Base-by-base conservation (phyloP, 2,797 vertebrate genomes). In the Pangasius mekongensis region DNA sequence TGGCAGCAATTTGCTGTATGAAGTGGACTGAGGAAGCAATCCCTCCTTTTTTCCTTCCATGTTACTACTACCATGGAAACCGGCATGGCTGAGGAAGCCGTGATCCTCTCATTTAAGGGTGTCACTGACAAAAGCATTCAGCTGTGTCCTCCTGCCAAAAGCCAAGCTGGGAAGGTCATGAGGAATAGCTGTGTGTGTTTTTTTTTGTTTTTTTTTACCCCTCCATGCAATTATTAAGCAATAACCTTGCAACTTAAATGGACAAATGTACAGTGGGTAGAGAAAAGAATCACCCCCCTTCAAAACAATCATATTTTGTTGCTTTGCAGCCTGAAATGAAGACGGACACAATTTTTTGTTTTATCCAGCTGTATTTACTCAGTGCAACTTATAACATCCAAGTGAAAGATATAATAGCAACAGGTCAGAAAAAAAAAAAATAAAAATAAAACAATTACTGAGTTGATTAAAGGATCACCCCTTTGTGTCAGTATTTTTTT, bases 41-140 rank as follows among this genome's bases (percentile, higher is more conserved):
- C 85, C 91, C 87, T 83, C 71, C 58, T 74, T 83, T 86, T 60
- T 60, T 27, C 22, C 11, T 71, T 85, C 83, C 83, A 62, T 76
- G 78, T 84, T 69, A 87, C 83, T 84, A 90, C 74, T 89, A 86
- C 91, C 91, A 90, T 92, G 90, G 91, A 89, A 92, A 92, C 90
- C 60, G 86, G 73, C 84, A 90, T 43, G 87, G 88, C 87, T 87
- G 60, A 91, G 87, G 83, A 85, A 90, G 74, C 54, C 86, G 84
- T 90, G 90, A 88, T 90, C 80, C 52, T 89, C 89, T 92, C 86
- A 85, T 89, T 89, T 88, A 90, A 71, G 64, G 69, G 78, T 86
- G 77, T 88, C 64, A 60, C 86, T 85, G 83, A 91, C 88, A 86
- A 86, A 89, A 88, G 67, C 24, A 8, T 87, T 86, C 77, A 84